phyloP scores from a whole-genome alignment of 2,797 vertebrate species.

The Rhabdophis nuchalis region DNA sequence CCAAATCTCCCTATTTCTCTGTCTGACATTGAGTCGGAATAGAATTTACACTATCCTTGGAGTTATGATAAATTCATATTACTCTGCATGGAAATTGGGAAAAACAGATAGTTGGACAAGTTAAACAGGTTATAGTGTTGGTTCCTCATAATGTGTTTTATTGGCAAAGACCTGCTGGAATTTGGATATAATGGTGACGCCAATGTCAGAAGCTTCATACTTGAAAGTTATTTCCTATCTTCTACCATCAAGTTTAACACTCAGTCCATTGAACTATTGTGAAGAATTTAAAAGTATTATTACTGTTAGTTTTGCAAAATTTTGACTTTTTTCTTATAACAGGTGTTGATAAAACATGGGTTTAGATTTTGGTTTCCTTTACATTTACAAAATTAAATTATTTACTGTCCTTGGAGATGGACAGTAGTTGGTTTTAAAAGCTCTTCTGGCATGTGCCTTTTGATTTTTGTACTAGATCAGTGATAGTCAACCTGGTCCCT shows the following conservation, averaged over 20 bases:
- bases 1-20: background rate
- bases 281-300: background rate
- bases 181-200: background rate
- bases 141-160: background rate
- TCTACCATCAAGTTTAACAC: background rate
- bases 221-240: background rate
- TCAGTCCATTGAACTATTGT: background rate
- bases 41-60: background rate
- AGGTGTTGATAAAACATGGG: background rate
- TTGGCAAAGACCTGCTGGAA: background rate
- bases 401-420: background rate
- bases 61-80: background rate
- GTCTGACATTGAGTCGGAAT: background rate
- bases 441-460: background rate
- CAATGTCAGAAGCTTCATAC: background rate
- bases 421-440: background rate
- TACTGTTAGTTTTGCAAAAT: background rate
- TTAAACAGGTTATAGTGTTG: background rate
- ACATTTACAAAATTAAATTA: background rate
- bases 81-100: background rate
- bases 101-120: background rate
- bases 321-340: background rate
- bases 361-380: background rate
- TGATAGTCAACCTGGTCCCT: no score
- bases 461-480: no score